Evolutionary conservation across 2,888 invertebrate species (phyloP), one percentile per base, ranked within the genome.

Genomic region (Chloroclysta siterata): DNA sequence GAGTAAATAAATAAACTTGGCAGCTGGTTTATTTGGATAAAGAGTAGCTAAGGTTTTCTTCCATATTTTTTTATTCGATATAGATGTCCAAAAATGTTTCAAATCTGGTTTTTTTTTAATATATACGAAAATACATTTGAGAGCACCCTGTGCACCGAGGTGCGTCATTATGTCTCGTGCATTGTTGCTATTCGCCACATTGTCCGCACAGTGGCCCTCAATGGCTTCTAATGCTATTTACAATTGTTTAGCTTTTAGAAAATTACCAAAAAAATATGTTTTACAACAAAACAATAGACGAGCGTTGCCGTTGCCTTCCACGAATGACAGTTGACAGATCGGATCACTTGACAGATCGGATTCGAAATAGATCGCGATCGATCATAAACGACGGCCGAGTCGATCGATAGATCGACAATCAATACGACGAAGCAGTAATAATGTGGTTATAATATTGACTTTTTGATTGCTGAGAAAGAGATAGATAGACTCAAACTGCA

Each of bases 161-260:
- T 69, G 65, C 71, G 74, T 79, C 76, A 76, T 77, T 74, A 74
- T 73, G 70, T 66, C 46, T 48, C 61, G 47, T 39, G 59, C 63
- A 77, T 75, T 70, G 75, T 76, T 47, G 61, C 62, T 59, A 65
- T 73, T 63, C 77, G 78, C 75, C 75, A 77, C 74, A 86, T 87
- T 87, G 88, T 87, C 83, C 84, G 74, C 81, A 85, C 85, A 82
- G 89, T 87, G 87, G 85, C 85, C 65, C 70, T 81, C 76, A 83
- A 85, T 83, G 78, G 79, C 62, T 66, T 73, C 75, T 87, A 85
- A 87, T 85, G 80, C 80, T 85, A 83, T 85, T 84, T 82, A 83
- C 74, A 72, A 81, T 88, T 88, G 88, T 88, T 80, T 79, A 74
- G 68, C 57, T 58, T 55, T 15, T 50, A 53, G 14, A 60, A 60